Conservation (phyloP, 1,140 invertebrate genomes). For the Sycophila sp. region DNA sequence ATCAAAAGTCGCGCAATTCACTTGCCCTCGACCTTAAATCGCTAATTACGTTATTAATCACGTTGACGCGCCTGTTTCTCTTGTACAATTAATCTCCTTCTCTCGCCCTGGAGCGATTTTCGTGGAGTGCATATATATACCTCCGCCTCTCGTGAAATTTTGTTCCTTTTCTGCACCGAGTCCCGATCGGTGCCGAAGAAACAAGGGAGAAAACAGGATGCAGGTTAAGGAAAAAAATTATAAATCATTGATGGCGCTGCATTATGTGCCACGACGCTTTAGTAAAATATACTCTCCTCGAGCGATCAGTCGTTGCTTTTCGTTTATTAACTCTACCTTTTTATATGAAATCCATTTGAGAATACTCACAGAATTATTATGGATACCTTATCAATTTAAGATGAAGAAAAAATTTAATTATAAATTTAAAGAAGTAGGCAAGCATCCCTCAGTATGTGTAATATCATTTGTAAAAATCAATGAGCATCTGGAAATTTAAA, state of each 20-base stretch:
- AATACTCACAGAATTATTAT: no score
- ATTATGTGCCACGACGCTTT: neutral
- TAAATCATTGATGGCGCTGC: constrained; percentile 8
- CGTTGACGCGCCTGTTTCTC: constrained; percentile 30
- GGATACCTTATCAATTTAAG: no score
- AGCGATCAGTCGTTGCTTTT: no score
- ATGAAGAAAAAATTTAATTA: no score
- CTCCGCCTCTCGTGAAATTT: neutral
- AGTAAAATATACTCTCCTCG: neutral
- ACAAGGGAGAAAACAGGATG: neutral
- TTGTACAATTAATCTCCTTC: constrained; percentile 30
- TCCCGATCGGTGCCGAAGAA: neutral
- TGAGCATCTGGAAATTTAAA: no score
- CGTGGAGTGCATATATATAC: constrained; percentile 11
- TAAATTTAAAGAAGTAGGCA: no score
- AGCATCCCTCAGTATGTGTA: no score
- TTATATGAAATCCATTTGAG: no score
- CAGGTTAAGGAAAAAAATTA: neutral
- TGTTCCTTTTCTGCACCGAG: neutral
- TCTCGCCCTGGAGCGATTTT: constrained; percentile 24
- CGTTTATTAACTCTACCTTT: no score
- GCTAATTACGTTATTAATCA: constrained; percentile 39
- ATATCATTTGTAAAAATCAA: no score
- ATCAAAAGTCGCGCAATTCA: constrained; percentile 22
- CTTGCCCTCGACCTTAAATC: constrained; percentile 28